Percentiles rank a stretch among this genome's conserved stretches.
phyloP scores from a whole-genome alignment of 2,797 vertebrate species.

The Sitta carolinensis region DNA sequence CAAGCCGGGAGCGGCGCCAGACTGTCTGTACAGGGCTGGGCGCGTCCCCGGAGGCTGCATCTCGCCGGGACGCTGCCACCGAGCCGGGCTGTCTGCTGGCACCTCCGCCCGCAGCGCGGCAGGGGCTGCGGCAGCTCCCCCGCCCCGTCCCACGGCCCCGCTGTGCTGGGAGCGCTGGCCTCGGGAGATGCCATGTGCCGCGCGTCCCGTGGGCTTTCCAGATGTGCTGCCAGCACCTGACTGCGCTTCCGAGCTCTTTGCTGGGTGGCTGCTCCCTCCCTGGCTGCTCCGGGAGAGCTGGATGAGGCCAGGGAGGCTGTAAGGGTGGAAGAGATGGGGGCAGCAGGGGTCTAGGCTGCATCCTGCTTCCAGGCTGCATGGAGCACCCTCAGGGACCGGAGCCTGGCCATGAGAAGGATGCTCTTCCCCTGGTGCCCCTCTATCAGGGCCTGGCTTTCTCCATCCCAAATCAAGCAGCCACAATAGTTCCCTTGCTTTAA shows the following conservation, averaged over 20 bases:
- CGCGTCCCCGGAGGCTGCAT: neutral
- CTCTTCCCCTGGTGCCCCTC: neutral
- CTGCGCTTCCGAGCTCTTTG: neutral
- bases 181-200: fast-evolving
- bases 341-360: neutral
- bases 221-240: neutral
- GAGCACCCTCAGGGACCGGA: neutral
- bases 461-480: neutral
- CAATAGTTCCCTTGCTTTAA: neutral
- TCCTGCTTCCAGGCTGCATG: fast-evolving
- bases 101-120: fast-evolving
- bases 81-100: neutral
- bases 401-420: no score
- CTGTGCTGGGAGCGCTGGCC: neutral
- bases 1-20: neutral
- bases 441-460: no score
- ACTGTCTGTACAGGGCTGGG: conserved; percentile 20
- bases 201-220: fast-evolving
- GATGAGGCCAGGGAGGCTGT: neutral
- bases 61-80: neutral
- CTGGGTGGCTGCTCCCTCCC: neutral
- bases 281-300: neutral
- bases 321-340: neutral
- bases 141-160: neutral
- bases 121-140: neutral